Evolutionary conservation across 2,113 vertebrate genomes (phyloP).

Genomic region (Acinonyx jubatus): DNA sequence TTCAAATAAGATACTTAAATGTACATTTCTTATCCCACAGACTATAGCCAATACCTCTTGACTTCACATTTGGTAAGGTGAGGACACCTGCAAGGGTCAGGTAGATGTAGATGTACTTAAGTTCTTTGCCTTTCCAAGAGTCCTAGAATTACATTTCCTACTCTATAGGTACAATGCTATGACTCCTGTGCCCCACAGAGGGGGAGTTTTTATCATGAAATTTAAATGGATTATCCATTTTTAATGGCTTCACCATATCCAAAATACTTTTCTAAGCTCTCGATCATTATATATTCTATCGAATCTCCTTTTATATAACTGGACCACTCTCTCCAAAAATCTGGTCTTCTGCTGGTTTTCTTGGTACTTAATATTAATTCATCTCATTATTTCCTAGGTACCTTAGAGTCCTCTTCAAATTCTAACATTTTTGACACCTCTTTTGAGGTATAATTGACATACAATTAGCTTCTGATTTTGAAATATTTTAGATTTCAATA

Average conservation of each 20-base stretch:
- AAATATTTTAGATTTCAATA: not conserved
- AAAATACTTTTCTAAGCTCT: not conserved
- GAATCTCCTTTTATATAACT: not conserved
- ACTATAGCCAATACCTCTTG: not conserved
- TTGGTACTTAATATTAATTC: not conserved
- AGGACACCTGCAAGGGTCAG: not conserved
- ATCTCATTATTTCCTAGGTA: not conserved
- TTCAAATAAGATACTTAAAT: constrained; percentile 13
- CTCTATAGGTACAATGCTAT: not conserved
- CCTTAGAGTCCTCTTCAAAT: not conserved
- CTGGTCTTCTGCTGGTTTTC: not conserved
- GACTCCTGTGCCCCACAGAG: not conserved
- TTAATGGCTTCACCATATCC: not conserved
- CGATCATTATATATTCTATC: not conserved
- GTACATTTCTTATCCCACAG: not conserved
- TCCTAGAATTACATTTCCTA: not conserved
- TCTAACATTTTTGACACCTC: not conserved
- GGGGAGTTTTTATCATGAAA: not conserved
- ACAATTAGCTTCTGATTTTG: constrained; percentile 1
- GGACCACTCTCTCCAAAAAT: not conserved
- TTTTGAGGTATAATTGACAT: not conserved
- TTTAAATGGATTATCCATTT: not conserved
- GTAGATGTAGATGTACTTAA: not conserved
- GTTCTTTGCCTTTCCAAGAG: not conserved
- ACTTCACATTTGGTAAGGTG: constrained; percentile 22